Evolutionary conservation across 2,113 vertebrate species (phyloP), one percentile per base, ranked within the genome.

Genomic region (Nothoprocta perdicaria): DNA sequence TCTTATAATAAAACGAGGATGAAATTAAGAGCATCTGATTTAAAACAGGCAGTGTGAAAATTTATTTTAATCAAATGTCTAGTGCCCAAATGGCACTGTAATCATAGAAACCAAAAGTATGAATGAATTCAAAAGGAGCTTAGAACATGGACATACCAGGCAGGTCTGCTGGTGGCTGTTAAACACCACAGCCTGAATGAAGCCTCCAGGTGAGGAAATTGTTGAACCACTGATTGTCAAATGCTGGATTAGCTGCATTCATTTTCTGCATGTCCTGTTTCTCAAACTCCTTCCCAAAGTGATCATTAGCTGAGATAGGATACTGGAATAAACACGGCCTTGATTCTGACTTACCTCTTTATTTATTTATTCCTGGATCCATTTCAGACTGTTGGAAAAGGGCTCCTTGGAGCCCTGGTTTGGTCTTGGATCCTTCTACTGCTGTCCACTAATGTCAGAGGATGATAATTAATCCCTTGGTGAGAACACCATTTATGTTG

Each of bases 321-420:
- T 48, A 62, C 65, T 6, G 52, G 12, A 55, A 65, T 40, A 65
- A 46, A 26, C 74, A 14, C 8, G n/a, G 17, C 5, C 12, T 61
- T 0, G 0, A 1, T 33, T 19, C 74, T 57, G 24, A 18, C 52
- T 52, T 26, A 27, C 21, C 18, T 66, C 69, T 62, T 9, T 77
- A 4, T 80, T 78, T 48, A 48, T 48, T 22, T 48, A 48, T 22
- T 66, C 8, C 14, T 35, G 18, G 4, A 8, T 74, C 35, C 74
- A 38, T 40, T 86, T 74, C 58, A 68, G 38, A 16, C 15, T 23
- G 3, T 0, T 58, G 10, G 3, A 3, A 14, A 62, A 84, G 91
- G 80, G 8, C 72, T 24, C 6, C 52, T 35, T 16, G 58, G 26
- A 78, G 6, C 62, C 48, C 15, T 43, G 4, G 2, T 29, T 81